A percentile compares a stretch with the other conserved stretches of the same genome.
Conservation (phyloP, 2,888 invertebrate species). For the Urechis unicinctus region DNA sequence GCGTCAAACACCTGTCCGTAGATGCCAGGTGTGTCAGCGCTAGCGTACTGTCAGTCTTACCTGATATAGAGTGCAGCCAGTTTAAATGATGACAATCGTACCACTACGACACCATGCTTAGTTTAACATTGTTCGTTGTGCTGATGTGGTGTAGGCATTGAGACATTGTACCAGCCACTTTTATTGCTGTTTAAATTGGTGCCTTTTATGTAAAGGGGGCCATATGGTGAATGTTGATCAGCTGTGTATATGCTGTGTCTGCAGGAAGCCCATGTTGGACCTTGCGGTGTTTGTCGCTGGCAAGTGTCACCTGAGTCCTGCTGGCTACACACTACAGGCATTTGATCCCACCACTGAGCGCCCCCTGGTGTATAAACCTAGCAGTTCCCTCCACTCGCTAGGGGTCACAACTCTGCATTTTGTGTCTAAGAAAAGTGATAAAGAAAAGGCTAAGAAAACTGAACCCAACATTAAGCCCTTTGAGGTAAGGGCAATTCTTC, state of each 20-base stretch:
- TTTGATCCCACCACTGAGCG: constrained; percentile 58
- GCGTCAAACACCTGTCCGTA: background rate
- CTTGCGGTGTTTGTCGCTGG: constrained; percentile 67
- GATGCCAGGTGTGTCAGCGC: background rate
- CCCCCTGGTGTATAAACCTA: constrained; percentile 64
- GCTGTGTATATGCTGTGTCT: too few relatives aligned
- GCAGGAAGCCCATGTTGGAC: constrained; percentile 73
- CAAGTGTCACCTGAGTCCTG: constrained; percentile 62
- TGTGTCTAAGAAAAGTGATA: constrained; percentile 5
- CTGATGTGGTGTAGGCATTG: too few relatives aligned
- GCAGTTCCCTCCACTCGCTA: constrained; percentile 65
- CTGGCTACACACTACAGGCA: constrained; percentile 61
- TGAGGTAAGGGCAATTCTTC: constrained; percentile 9
- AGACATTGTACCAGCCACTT: too few relatives aligned
- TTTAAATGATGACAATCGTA: too few relatives aligned
- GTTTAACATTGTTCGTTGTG: too few relatives aligned
- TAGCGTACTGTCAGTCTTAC: too few relatives aligned
- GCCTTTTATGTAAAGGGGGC: too few relatives aligned
- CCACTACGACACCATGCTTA: too few relatives aligned
- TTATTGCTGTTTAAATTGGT: background rate
- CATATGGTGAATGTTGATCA: too few relatives aligned
- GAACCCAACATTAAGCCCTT: constrained; percentile 3
- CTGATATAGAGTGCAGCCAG: too few relatives aligned
- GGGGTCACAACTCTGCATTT: constrained; percentile 34
- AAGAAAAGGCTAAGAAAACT: constrained; percentile 3